Evolutionary conservation across 1,140 invertebrate species (phyloP).

Genomic region (Brachionus calyciflorus): DNA sequence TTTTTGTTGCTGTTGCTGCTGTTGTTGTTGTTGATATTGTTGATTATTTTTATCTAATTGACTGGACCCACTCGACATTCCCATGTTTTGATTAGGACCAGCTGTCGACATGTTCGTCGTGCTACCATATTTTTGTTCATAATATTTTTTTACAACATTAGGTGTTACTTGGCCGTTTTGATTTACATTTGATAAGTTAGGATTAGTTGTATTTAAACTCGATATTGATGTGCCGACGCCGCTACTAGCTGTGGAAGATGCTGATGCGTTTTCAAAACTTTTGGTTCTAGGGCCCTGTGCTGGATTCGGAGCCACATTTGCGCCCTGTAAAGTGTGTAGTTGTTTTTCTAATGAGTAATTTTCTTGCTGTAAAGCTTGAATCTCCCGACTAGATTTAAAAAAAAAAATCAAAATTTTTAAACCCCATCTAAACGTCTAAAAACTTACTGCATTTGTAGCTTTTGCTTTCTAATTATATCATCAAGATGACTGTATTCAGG

Average conservation of each 20-base stretch:
- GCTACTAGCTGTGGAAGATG: not conserved
- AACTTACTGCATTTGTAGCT: constrained; percentile 77
- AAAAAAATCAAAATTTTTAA: not conserved
- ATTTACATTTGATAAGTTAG: not conserved
- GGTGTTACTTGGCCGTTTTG: constrained; percentile 16
- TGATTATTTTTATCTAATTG: constrained; percentile 19
- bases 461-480: constrained; percentile 76
- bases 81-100: not conserved
- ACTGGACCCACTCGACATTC: not conserved
- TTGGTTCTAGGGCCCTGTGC: not conserved
- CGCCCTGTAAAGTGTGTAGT: constrained; percentile 80
- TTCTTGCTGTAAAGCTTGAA: constrained; percentile 75
- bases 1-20: constrained; percentile 22
- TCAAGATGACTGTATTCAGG: constrained; percentile 83
- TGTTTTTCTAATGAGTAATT: constrained; percentile 80
- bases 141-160: constrained; percentile 43
- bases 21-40: not conserved
- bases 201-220: constrained; percentile 11
- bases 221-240: constrained; percentile 27
- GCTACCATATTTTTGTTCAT: constrained; percentile 43
- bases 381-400: constrained; percentile 69
- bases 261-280: constrained; percentile 42
- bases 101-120: not conserved
- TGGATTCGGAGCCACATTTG: constrained; percentile 65
- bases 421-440: not conserved